Evolutionary conservation across 2,888 invertebrate species (phyloP).

Genomic region (Watsonalla binaria): DNA sequence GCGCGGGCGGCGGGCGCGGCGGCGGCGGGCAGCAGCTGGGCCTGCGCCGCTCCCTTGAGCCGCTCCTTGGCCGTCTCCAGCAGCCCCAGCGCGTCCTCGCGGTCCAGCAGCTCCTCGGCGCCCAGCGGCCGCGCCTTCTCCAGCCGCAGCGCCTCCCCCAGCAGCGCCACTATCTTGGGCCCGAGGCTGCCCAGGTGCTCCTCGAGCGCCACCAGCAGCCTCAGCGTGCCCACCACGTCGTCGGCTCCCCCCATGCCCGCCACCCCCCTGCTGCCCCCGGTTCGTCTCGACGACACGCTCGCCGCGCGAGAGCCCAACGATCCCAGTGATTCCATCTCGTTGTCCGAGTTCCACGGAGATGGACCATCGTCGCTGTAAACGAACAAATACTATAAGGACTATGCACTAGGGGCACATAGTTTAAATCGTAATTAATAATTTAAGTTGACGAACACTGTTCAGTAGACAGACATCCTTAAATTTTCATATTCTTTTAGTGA

Average conservation of each 20-base stretch:
- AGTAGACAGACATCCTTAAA: too few species aligned
- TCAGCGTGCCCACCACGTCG: constrained; percentile 82
- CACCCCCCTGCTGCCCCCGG: constrained; percentile 15
- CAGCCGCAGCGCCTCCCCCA: constrained; percentile 87
- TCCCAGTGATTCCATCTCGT: constrained; percentile 45
- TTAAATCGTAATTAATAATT: too few species aligned
- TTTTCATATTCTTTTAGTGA: too few species aligned
- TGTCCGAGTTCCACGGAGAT: constrained; percentile 66
- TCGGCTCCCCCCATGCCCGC: constrained; percentile 55
- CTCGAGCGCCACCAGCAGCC: constrained; percentile 88
- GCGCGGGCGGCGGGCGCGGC: constrained; percentile 85
- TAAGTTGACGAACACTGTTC: too few species aligned
- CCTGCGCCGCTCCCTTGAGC: constrained; percentile 86
- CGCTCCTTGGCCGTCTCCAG: constrained; percentile 93
- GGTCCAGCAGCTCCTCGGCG: constrained; percentile 83
- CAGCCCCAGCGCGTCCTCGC: constrained; percentile 85
- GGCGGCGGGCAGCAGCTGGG: constrained; percentile 79
- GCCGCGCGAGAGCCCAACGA: constrained; percentile 29
- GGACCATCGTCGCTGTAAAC: constrained; percentile 42
- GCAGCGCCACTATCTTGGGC: constrained; percentile 85
- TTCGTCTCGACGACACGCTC: constrained; percentile 20
- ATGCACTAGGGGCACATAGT: too few species aligned
- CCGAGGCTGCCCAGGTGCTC: constrained; percentile 91
- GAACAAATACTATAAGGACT: neutral
- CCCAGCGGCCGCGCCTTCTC: constrained; percentile 78